Conservation (phyloP, 2,113 vertebrate genomes). For the Conger conger region DNA sequence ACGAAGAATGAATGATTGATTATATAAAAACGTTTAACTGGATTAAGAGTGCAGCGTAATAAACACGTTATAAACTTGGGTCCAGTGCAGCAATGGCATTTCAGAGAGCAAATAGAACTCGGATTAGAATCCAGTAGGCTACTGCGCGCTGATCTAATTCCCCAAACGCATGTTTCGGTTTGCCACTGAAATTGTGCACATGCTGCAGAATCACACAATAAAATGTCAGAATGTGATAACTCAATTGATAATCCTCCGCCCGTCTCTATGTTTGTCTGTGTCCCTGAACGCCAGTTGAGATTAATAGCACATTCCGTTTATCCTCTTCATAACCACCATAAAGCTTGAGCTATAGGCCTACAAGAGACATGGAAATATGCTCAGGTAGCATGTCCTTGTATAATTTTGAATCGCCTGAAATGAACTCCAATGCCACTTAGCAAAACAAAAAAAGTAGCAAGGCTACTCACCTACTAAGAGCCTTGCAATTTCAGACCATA, state of each 20-base stretch:
- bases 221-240: constrained; percentile 39
- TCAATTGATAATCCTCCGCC: neutral
- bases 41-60: no score
- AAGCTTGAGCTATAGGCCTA: neutral
- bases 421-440: neutral
- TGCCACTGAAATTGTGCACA: constrained; percentile 38
- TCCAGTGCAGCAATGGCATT: constrained; percentile 37
- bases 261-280: neutral
- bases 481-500: neutral
- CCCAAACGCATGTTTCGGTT: constrained; percentile 40
- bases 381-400: neutral
- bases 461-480: neutral
- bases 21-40: no score
- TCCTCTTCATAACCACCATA: neutral
- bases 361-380: neutral
- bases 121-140: constrained; percentile 26
- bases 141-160: constrained; percentile 57
- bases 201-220: constrained; percentile 35
- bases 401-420: neutral
- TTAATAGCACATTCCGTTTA: neutral
- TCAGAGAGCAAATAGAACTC: constrained; percentile 33
- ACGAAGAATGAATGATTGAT: no score
- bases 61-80: neutral
- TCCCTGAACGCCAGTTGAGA: neutral
- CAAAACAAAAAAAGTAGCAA: neutral